Conservation (phyloP, 2,113 vertebrate genomes). For the Cinclus cinclus region DNA sequence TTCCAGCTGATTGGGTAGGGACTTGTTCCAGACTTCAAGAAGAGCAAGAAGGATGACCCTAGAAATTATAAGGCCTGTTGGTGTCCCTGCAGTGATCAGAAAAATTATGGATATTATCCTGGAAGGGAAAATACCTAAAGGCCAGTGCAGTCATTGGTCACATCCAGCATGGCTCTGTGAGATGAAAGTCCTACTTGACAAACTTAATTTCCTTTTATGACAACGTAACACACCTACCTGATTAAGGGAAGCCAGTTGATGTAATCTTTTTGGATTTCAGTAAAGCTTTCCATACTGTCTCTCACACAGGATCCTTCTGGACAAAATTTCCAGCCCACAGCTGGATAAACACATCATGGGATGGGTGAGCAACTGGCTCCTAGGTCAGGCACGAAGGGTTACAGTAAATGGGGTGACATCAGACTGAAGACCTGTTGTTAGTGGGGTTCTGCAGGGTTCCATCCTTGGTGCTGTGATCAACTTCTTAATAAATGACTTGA, state of each 20-base stretch:
- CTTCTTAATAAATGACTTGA: background rate
- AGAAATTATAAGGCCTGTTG: background rate
- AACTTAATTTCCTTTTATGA: background rate
- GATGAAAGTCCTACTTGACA: background rate
- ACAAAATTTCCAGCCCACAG: background rate
- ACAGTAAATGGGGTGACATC: background rate
- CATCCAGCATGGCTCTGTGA: background rate
- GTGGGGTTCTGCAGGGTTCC: background rate
- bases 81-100: background rate
- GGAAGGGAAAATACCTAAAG: background rate
- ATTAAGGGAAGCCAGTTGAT: background rate
- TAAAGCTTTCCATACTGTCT: background rate
- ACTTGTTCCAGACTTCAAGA: background rate
- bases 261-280: background rate
- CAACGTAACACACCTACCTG: background rate
- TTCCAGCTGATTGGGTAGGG: background rate
- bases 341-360: background rate
- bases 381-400: fast-evolving
- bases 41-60: background rate
- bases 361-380: background rate
- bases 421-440: background rate
- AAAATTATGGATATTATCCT: background rate
- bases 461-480: background rate
- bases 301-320: background rate
- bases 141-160: background rate